Evolutionary conservation across 92 coral and sea anemone species (phyloP).

Genomic region (Epizoanthus rinbou): DNA sequence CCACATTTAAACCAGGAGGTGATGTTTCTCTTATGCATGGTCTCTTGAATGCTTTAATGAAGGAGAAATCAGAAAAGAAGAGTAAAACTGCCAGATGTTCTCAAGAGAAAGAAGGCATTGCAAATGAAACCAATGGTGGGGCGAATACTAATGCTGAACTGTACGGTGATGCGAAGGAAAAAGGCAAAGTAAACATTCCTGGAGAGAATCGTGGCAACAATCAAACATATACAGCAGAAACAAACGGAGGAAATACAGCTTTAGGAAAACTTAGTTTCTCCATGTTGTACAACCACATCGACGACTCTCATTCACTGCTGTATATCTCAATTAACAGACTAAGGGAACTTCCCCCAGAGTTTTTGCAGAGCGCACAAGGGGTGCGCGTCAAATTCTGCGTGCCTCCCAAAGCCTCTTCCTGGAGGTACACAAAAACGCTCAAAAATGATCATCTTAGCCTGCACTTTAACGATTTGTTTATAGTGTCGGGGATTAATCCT

Average conservation of each 20-base stretch:
- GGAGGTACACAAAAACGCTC: slow-evolving; percentile 59
- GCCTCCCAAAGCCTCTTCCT: slow-evolving; percentile 53
- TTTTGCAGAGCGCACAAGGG: slow-evolving; percentile 21
- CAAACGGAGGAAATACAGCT: not conserved
- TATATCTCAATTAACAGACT: slow-evolving; percentile 61
- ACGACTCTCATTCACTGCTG: slow-evolving; percentile 53
- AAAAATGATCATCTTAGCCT: slow-evolving; percentile 23
- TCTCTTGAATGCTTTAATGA: slow-evolving; percentile 21
- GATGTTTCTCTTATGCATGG: slow-evolving; percentile 21
- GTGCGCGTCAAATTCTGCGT: slow-evolving; percentile 59
- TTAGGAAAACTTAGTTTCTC: slow-evolving; percentile 67
- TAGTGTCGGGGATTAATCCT: slow-evolving; percentile 60
- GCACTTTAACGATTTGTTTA: slow-evolving; percentile 67
- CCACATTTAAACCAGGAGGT: slow-evolving; percentile 3
- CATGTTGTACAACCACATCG: slow-evolving; percentile 54
- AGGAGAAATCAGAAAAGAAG: slow-evolving; percentile 8
- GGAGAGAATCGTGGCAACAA: not conserved
- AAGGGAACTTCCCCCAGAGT: slow-evolving; percentile 44
- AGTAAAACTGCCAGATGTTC: not conserved
- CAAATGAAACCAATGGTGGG: not conserved
- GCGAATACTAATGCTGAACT: not conserved
- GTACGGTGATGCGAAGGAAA: not conserved
- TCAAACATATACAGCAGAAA: not conserved
- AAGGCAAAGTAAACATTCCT: not conserved
- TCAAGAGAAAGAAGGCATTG: not conserved